Conservation (phyloP, 2,888 invertebrate genomes). For the Cephus rjabovi region DNA sequence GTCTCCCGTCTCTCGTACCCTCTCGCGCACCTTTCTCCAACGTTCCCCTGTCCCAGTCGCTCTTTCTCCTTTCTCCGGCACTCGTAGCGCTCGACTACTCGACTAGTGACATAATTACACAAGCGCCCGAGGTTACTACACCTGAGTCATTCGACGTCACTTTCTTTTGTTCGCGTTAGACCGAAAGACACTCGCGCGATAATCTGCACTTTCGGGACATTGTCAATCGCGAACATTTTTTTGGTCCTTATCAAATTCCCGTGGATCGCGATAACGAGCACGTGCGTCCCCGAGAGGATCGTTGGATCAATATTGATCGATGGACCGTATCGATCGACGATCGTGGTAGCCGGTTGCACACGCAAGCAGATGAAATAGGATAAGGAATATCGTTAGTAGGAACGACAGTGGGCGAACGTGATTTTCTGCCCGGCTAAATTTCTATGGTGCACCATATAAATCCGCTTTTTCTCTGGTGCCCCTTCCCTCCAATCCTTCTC, state of each 20-base stretch:
- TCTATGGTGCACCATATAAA: conserved; percentile 13
- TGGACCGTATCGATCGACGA: neutral
- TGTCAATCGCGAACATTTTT: neutral
- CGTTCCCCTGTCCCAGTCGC: conserved; percentile 23
- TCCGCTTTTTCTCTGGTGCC: conserved; percentile 17
- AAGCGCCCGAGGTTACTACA: conserved; percentile 51
- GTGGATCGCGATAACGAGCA: neutral
- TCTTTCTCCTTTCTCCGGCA: conserved; percentile 19
- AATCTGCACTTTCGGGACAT: neutral
- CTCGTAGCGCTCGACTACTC: conserved; percentile 7
- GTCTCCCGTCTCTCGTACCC: neutral
- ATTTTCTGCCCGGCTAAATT: conserved; percentile 10
- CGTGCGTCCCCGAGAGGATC: neutral
- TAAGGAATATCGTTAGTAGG: neutral
- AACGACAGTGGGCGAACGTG: conserved; percentile 2
- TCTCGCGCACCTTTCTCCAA: conserved; percentile 33
- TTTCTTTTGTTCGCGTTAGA: conserved; percentile 49
- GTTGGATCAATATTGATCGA: neutral
- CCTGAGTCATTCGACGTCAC: conserved; percentile 57
- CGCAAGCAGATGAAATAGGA: neutral
- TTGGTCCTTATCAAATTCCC: neutral
- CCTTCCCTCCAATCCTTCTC: conserved; percentile 42
- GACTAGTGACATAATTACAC: conserved; percentile 62
- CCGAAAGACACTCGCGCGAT: neutral
- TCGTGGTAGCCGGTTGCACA: neutral